Conservation (phyloP, 2,888 invertebrate genomes). For the Aleiodes testaceus region DNA sequence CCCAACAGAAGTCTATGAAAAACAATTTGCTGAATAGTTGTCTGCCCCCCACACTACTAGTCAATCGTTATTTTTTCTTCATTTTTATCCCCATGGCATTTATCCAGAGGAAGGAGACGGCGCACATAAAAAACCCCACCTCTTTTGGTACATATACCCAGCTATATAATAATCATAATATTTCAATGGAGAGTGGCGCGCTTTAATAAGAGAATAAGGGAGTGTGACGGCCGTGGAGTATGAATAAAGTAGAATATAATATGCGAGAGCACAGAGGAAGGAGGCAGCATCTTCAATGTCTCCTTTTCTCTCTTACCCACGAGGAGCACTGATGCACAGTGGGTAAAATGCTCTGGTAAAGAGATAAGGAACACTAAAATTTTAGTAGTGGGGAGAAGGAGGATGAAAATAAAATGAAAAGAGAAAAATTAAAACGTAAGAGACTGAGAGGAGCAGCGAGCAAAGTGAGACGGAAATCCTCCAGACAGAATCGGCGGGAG, state of each 20-base stretch:
- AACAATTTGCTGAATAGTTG: slow-evolving; percentile 49
- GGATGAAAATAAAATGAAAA: slow-evolving; percentile 37
- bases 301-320: slow-evolving; percentile 7
- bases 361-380: slow-evolving; percentile 36
- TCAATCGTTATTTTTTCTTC: neutral
- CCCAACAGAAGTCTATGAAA: slow-evolving; percentile 35
- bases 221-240: slow-evolving; percentile 53
- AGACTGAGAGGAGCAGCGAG: slow-evolving; percentile 22
- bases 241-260: slow-evolving; percentile 65
- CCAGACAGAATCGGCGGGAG: slow-evolving; percentile 26
- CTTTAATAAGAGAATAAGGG: slow-evolving; percentile 56
- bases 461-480: slow-evolving; percentile 19
- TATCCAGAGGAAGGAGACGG: slow-evolving; percentile 17
- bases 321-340: slow-evolving; percentile 47
- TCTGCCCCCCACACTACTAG: neutral
- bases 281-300: slow-evolving; percentile 29
- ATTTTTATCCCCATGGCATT: slow-evolving; percentile 27
- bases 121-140: slow-evolving; percentile 10
- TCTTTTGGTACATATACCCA: slow-evolving; percentile 28
- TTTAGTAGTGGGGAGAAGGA: slow-evolving; percentile 12
- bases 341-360: slow-evolving; percentile 32
- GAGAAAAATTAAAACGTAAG: slow-evolving; percentile 33
- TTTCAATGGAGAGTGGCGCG: slow-evolving; percentile 56
- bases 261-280: slow-evolving; percentile 47
- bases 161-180: slow-evolving; percentile 50